Conservation (phyloP, 2,113 vertebrate genomes). For the Etia nguti region DNA sequence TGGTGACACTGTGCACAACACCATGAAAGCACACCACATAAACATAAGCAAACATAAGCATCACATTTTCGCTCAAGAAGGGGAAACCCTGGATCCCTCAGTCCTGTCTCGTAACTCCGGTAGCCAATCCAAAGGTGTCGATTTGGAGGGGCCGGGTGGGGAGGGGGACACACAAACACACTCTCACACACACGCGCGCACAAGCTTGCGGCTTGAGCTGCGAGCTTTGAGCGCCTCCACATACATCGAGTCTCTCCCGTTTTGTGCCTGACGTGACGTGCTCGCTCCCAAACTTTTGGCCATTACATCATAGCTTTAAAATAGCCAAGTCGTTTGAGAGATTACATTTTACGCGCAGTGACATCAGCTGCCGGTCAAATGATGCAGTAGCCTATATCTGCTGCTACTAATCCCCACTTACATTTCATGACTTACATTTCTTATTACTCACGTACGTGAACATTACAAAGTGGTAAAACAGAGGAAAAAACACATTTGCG, state of each 20-base stretch:
- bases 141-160: neutral
- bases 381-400: conserved; percentile 38
- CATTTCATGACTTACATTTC: neutral
- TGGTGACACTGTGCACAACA: neutral
- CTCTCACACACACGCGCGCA: neutral
- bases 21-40: neutral
- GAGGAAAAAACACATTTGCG: neutral
- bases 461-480: neutral
- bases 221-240: conserved; percentile 25
- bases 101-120: conserved; percentile 46
- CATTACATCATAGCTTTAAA: conserved; percentile 76
- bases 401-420: neutral
- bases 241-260: conserved; percentile 7
- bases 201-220: conserved; percentile 27
- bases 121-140: conserved; percentile 58
- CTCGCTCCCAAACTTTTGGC: conserved; percentile 65
- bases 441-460: neutral
- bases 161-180: neutral
- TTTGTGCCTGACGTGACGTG: conserved; percentile 55
- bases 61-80: neutral
- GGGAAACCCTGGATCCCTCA: conserved; percentile 49
- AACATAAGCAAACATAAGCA: neutral
- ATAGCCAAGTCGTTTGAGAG: conserved; percentile 61
- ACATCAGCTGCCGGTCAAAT: conserved; percentile 66
- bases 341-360: conserved; percentile 68